phyloP scores from a whole-genome alignment of 2,797 vertebrate species.

The Crocidura indochinensis region DNA sequence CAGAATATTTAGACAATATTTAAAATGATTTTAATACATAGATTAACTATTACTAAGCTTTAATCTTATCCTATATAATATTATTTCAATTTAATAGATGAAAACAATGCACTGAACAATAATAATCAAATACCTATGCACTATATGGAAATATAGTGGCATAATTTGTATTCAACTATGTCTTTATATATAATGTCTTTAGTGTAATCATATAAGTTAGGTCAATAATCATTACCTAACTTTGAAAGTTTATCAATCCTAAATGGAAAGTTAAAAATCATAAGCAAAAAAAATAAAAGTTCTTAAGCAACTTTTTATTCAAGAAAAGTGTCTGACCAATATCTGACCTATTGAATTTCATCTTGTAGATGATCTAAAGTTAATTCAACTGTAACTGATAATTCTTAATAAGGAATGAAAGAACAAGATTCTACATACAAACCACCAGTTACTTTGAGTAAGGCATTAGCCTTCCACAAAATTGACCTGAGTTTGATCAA shows the following conservation, averaged over 20 bases:
- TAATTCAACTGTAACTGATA: neutral
- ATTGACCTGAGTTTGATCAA: no score
- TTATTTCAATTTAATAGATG: neutral
- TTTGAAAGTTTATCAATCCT: neutral
- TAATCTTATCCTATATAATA: neutral
- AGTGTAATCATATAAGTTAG: no score
- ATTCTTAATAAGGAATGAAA: constrained; percentile 6
- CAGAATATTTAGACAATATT: neutral
- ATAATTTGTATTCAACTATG: neutral
- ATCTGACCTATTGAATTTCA: constrained; percentile 48
- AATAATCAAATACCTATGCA: neutral
- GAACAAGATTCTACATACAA: neutral
- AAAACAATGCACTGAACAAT: neutral
- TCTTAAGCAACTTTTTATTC: neutral
- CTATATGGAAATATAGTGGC: neutral
- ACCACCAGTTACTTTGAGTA: no score
- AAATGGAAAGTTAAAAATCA: neutral
- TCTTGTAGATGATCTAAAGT: neutral
- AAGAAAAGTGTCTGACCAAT: neutral
- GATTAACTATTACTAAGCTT: neutral
- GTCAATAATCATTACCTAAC: neutral
- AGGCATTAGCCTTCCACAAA: no score
- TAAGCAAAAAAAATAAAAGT: neutral
- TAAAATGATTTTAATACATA: neutral
- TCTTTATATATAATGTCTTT: neutral